These are phyloP conservation scores for Chroicocephalus ridibundus DNA, from an alignment of 2,113 vertebrate genomes.

Conservation along the genomic window DNA sequence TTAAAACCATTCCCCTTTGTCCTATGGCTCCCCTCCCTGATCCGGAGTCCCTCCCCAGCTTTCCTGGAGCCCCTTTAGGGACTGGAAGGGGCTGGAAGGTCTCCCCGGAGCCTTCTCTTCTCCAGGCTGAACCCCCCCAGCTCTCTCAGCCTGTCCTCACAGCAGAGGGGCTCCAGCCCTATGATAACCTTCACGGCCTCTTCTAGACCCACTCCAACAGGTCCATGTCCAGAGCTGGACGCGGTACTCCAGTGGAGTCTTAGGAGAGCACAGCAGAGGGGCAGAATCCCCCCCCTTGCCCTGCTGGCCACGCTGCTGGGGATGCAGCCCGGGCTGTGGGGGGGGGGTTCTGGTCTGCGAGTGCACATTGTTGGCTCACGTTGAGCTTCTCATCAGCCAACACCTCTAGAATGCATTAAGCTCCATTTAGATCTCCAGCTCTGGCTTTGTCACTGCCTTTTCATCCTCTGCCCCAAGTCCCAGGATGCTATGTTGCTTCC, in stretches of 20 bases:
- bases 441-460: neutral
- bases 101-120: neutral
- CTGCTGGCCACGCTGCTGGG: neutral
- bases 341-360: neutral
- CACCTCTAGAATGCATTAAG: neutral
- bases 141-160: neutral
- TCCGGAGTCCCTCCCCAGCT: neutral
- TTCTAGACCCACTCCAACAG: neutral
- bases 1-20: neutral
- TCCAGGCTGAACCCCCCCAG: neutral
- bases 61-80: neutral
- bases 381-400: neutral
- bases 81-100: neutral
- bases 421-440: accelerated
- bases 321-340: neutral
- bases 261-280: neutral
- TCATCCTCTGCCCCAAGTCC: neutral
- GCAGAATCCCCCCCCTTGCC: neutral
- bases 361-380: neutral
- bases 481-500: neutral
- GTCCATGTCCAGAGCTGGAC: neutral
- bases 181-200: neutral
- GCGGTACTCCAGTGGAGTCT: neutral
- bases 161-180: neutral
- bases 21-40: neutral